These are phyloP conservation scores for Loris lydekkerianus DNA, from an alignment of 2,797 vertebrate species.

Conservation along the genomic window DNA sequence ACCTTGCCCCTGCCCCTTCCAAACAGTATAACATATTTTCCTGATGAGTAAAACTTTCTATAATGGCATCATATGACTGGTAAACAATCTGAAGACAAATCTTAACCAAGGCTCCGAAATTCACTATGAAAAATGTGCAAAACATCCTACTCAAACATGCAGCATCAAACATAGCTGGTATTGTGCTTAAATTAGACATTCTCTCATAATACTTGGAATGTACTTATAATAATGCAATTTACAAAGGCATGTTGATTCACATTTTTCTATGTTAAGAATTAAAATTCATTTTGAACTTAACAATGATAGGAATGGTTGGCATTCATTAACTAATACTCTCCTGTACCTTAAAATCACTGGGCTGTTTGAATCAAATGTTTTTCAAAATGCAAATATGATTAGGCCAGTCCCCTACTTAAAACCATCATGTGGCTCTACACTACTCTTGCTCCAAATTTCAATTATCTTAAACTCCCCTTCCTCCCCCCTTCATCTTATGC, in stretches of 20 bases:
- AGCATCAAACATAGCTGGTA: constrained; percentile 21
- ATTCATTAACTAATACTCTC: not conserved
- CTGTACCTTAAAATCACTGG: not conserved
- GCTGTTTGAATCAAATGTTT: not conserved
- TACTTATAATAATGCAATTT: not conserved
- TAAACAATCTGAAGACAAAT: constrained; percentile 52
- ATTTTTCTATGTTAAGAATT: constrained; percentile 42
- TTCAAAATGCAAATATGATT: not conserved
- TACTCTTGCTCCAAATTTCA: not conserved
- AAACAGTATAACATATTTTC: constrained; percentile 18
- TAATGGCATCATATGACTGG: not conserved
- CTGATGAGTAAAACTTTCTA: not conserved
- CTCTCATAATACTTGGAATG: constrained; percentile 19
- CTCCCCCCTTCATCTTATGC: not conserved
- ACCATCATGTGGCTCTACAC: not conserved
- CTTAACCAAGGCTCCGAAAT: not conserved
- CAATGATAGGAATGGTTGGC: not conserved
- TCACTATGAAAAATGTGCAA: not conserved
- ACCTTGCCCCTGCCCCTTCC: not conserved
- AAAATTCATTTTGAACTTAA: constrained; percentile 29
- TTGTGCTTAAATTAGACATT: constrained; percentile 49
- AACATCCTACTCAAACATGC: not conserved
- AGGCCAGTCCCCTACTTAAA: not conserved
- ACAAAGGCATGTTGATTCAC: not conserved
- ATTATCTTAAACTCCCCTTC: not conserved